Percentiles rank a stretch among this genome's conserved stretches.
Conservation (phyloP, 2,888 invertebrate species). For the Bimastos eiseni region DNA sequence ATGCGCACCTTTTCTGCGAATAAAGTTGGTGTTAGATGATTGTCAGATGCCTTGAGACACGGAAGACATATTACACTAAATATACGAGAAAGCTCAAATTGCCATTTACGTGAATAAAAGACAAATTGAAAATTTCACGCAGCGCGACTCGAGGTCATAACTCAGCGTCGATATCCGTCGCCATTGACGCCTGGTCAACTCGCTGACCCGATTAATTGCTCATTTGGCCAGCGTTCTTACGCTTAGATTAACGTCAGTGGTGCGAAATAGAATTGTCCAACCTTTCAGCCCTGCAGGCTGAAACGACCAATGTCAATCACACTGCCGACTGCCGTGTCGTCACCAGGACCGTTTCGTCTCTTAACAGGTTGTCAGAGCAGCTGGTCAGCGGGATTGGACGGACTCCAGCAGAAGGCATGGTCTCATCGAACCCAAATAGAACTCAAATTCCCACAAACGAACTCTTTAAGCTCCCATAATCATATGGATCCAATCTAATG, state of each 20-base stretch:
- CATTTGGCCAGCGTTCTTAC: not conserved
- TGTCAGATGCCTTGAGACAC: not conserved
- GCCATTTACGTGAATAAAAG: not conserved
- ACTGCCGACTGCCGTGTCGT: not conserved
- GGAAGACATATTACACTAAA: not conserved
- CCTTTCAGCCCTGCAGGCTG: not conserved
- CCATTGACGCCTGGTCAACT: not conserved
- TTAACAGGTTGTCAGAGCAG: not conserved
- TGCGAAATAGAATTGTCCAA: not conserved
- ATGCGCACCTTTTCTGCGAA: no score
- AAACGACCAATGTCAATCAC: not conserved
- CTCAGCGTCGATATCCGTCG: not conserved
- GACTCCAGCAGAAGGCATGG: not conserved
- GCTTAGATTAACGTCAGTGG: not conserved
- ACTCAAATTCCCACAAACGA: no score
- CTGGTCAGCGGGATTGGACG: no score
- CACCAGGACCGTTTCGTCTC: not conserved
- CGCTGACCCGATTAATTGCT: not conserved
- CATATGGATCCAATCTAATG: no score
- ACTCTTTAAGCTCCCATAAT: no score
- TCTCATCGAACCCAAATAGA: no score
- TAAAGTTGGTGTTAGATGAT: not conserved
- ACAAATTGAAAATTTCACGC: slow-evolving; percentile 13
- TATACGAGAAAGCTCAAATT: not conserved
- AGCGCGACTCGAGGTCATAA: not conserved